phyloP scores from a whole-genome alignment of 2,797 vertebrate species.

The Crocodylus rhombifer region DNA sequence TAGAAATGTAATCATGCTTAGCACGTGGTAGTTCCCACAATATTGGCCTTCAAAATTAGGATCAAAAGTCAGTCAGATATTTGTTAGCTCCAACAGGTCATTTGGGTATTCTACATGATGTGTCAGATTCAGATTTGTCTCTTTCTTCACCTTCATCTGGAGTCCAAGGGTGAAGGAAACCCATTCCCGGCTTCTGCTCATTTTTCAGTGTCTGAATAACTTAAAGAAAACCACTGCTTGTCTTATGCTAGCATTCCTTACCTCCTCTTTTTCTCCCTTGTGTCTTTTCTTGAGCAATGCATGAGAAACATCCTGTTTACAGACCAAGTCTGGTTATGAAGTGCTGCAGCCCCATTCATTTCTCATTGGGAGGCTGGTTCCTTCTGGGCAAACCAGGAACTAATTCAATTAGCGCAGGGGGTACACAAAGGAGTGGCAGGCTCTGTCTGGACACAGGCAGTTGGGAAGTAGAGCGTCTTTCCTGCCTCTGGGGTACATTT shows the following conservation, averaged over 20 bases:
- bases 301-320: neutral
- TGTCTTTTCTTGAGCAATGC: neutral
- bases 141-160: neutral
- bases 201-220: neutral
- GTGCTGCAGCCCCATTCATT: neutral
- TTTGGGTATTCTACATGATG: neutral
- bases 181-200: neutral
- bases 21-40: neutral
- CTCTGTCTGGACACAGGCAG: neutral
- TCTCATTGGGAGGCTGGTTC: neutral
- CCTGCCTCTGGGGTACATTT: rapidly evolving
- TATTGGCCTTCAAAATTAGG: neutral
- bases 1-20: neutral
- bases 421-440: neutral
- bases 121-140: neutral
- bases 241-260: neutral
- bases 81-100: neutral
- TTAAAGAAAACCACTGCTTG: neutral
- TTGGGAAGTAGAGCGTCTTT: neutral
- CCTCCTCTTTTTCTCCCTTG: neutral
- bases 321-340: neutral
- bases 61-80: neutral
- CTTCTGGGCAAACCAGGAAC: neutral
- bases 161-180: neutral
- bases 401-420: neutral